phyloP scores from a whole-genome alignment of 2,888 invertebrate species.

The Rugalucina vietnamica region DNA sequence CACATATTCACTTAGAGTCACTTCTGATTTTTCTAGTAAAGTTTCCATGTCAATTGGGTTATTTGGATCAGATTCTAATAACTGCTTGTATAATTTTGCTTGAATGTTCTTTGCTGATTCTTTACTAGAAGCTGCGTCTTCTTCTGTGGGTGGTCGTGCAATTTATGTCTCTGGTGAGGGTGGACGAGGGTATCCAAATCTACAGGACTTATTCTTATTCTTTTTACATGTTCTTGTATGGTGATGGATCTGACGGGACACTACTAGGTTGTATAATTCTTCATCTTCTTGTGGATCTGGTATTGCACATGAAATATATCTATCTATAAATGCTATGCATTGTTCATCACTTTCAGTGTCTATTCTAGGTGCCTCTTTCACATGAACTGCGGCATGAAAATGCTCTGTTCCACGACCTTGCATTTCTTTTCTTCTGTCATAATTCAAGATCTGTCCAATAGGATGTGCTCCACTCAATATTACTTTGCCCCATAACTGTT shows the following conservation, averaged over 20 bases:
- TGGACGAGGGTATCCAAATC: conserved; percentile 27
- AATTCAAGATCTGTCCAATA: conserved; percentile 41
- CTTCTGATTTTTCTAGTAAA: conserved; percentile 18
- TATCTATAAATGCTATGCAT: conserved; percentile 39
- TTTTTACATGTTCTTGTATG: conserved; percentile 42
- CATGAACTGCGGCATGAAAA: conserved; percentile 42
- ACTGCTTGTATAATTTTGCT: neutral
- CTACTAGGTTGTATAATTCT: conserved; percentile 19
- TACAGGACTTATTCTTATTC: conserved; percentile 35
- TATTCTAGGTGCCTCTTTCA: conserved; percentile 37
- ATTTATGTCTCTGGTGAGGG: conserved; percentile 30
- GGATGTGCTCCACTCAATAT: conserved; percentile 46
- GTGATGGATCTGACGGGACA: conserved; percentile 26
- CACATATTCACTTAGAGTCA: conserved; percentile 13
- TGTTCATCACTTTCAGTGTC: conserved; percentile 32
- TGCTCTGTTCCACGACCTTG: conserved; percentile 49
- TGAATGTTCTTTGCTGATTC: conserved; percentile 4
- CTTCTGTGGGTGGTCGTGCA: conserved; percentile 32
- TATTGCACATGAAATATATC: conserved; percentile 32
- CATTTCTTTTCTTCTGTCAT: conserved; percentile 49
- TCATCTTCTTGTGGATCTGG: conserved; percentile 33
- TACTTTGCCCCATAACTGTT: conserved; percentile 49
- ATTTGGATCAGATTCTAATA: neutral
- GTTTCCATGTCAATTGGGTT: conserved; percentile 2
- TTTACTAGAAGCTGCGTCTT: conserved; percentile 9